Evolutionary conservation across 2,113 vertebrate genomes (phyloP).

Genomic region (Acinonyx jubatus): DNA sequence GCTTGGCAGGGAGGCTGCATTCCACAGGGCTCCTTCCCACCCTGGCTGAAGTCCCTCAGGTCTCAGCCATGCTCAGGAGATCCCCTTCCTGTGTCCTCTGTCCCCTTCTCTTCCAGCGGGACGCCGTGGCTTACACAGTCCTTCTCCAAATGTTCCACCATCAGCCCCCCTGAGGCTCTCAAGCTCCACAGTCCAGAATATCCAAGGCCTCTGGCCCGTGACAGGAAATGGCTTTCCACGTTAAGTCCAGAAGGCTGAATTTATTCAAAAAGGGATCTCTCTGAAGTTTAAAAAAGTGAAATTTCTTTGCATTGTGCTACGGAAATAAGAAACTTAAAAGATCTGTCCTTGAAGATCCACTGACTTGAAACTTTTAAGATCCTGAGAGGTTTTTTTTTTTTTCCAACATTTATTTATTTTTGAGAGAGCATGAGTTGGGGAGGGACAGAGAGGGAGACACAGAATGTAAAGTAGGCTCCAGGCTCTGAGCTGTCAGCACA

Average conservation of each 20-base stretch:
- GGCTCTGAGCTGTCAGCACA: no score
- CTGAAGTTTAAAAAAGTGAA: neutral
- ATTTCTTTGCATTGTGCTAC: neutral
- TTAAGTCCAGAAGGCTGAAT: neutral
- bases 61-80: neutral
- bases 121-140: neutral
- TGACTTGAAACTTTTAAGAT: neutral
- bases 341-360: neutral
- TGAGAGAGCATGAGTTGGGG: no score
- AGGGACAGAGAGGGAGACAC: no score
- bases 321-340: neutral
- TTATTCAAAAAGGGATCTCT: neutral
- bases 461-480: no score
- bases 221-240: neutral
- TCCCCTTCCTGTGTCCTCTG: neutral
- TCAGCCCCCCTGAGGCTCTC: fast-evolving
- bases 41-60: neutral
- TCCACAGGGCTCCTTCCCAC: neutral
- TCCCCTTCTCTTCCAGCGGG: neutral
- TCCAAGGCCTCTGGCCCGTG: neutral
- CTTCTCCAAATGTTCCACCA: neutral
- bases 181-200: neutral
- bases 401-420: no score
- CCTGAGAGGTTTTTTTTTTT: neutral
- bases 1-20: fast-evolving